Evolutionary conservation across 2,797 vertebrate genomes (phyloP).

Genomic region (Clarias platycephalus): DNA sequence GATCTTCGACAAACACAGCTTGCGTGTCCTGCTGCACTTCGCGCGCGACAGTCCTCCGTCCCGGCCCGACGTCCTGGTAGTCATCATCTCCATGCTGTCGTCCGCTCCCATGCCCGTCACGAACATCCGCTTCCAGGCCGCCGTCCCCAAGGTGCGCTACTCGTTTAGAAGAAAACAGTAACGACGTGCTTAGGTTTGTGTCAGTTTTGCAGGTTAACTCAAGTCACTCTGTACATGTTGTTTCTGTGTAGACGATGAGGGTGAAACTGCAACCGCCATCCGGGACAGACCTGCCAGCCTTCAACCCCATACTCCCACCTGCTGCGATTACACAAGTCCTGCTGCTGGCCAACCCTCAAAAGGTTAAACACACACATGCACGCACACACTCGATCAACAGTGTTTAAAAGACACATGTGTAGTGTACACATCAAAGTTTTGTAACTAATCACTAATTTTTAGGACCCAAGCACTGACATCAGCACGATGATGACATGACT

Average conservation of each 20-base stretch:
- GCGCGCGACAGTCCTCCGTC: slow-evolving; percentile 85
- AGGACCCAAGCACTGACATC: too few relatives aligned
- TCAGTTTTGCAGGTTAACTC: background rate
- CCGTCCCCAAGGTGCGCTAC: slow-evolving; percentile 85
- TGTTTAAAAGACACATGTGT: background rate
- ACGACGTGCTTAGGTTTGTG: background rate
- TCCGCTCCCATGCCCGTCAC: slow-evolving; percentile 87
- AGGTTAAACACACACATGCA: slow-evolving; percentile 73
- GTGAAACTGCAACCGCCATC: slow-evolving; percentile 95
- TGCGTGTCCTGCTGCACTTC: slow-evolving; percentile 93
- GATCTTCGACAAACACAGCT: slow-evolving; percentile 91
- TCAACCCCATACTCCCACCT: slow-evolving; percentile 92
- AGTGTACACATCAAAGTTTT: background rate
- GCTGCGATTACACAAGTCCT: slow-evolving; percentile 93
- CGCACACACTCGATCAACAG: background rate
- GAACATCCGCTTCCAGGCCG: slow-evolving; percentile 93
- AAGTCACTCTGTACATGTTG: background rate
- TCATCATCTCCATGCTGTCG: slow-evolving; percentile 97
- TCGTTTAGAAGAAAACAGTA: background rate
- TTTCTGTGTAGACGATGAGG: slow-evolving; percentile 83
- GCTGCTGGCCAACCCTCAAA: slow-evolving; percentile 92
- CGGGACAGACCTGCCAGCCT: slow-evolving; percentile 87
- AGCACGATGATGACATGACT: too few relatives aligned
- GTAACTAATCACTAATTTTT: background rate
- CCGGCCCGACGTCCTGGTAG: slow-evolving; percentile 88